Evolutionary conservation across 2,797 vertebrate species (phyloP).

Genomic region (Odontamblyopus rebecca): DNA sequence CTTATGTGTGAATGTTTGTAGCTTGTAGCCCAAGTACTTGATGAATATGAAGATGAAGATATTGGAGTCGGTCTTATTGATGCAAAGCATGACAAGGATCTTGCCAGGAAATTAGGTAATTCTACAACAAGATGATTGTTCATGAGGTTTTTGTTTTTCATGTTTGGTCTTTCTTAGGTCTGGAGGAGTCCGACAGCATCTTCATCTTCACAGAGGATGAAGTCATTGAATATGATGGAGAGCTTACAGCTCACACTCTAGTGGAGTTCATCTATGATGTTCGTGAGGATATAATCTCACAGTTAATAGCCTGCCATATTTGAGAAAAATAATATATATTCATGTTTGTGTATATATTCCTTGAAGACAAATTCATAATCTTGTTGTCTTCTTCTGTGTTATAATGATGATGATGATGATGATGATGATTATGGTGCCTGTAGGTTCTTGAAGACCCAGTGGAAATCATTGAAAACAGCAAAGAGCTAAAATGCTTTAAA

Average conservation of each 20-base stretch:
- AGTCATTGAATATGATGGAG: conserved; percentile 89
- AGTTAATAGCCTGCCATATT: conserved; percentile 63
- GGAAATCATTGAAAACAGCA: conserved; percentile 85
- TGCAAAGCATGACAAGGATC: conserved; percentile 82
- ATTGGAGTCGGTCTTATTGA: conserved; percentile 88
- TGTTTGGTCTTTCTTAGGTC: conserved; percentile 63
- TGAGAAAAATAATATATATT: conserved; percentile 19
- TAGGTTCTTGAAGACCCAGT: conserved; percentile 91
- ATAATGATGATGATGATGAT: no score
- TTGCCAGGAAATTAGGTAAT: conserved; percentile 90
- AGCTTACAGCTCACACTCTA: conserved; percentile 87
- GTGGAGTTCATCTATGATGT: conserved; percentile 92
- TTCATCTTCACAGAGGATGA: conserved; percentile 88
- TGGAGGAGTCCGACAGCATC: conserved; percentile 85
- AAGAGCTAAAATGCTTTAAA: conserved; percentile 84
- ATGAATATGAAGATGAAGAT: conserved; percentile 88
- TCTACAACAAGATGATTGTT: background rate
- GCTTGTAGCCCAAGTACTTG: conserved; percentile 91
- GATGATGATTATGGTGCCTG: conserved; percentile 12
- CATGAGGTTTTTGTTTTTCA: background rate
- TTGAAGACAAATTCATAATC: conserved; percentile 9
- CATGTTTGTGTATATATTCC: conserved; percentile 5
- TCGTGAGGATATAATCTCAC: conserved; percentile 71
- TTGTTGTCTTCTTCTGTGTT: conserved; percentile 11
- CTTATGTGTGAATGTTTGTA: conserved; percentile 59